Base-by-base conservation (phyloP, 2,113 vertebrate species). In the Climacteris rufus region DNA sequence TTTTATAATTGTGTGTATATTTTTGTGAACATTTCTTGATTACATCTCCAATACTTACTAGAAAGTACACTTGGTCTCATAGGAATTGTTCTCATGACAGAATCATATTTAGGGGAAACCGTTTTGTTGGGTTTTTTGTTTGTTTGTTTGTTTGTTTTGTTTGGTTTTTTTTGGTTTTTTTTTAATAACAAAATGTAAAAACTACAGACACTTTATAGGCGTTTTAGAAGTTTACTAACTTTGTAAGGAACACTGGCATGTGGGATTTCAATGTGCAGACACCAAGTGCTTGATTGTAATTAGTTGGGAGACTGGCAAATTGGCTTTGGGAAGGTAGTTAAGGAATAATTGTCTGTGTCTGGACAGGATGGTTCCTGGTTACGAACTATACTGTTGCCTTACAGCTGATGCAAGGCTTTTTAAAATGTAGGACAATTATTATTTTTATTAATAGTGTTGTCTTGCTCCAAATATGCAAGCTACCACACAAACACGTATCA, bases 301-400 rank as follows among this genome's bases (percentile, higher is more conserved):
- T 95, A 89, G 54, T 42, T 90, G 81, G 70, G 77, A 97, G 91
- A 74, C 92, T 93, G 81, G 87, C 72, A 89, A 77, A 96, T 89
- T 93, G 28, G 86, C 61, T 92, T 86, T 94, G 74, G 52, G 75
- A 92, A 83, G 49, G 61, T 83, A 91, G 82, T 89, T 95, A 90
- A 88, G 82, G 93, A 70, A 52, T 96, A 94, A 93, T 90, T 91
- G 56, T 83, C 86, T 69, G 31, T 93, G 80, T 56, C 88, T 96
- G 93, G 71, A 88, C 69, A 63, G 71, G 35, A 59, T 86, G 94
- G 42, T 78, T 95, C 87, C 52, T 84, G 59, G 70, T 92, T 89
- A 42, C 83, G 78, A n/a, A 72, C 63, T 44, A 23, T 47, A 31
- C 30, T 81, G n/a, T 35, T 93, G 30, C 50, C 31, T 85, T 90